Evolutionary conservation across 2,888 invertebrate species (phyloP).

Genomic region (Micoletzkya japonica): DNA sequence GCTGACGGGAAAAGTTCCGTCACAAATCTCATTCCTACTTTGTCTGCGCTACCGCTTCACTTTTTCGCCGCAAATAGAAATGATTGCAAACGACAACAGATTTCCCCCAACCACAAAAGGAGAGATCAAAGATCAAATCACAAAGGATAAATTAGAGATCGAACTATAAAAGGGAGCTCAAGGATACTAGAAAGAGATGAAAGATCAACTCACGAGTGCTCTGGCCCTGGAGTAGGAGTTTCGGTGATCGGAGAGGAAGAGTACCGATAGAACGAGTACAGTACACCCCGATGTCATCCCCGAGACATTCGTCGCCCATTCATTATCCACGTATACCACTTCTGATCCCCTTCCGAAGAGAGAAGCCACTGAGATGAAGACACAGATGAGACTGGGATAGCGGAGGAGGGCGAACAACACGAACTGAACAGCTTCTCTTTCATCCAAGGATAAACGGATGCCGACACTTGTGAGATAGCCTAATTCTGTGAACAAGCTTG

Average conservation of each 20-base stretch:
- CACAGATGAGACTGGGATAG: slow-evolving; percentile 23
- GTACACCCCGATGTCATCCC: neutral
- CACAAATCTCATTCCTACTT: no score
- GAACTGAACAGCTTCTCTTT: no score
- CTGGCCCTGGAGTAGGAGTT: slow-evolving; percentile 7
- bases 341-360: slow-evolving; percentile 21
- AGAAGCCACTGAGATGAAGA: slow-evolving; percentile 9
- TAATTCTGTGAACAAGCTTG: neutral
- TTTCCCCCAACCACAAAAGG: no score
- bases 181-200: neutral
- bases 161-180: no score
- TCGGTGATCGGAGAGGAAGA: slow-evolving; percentile 18
- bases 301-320: neutral
- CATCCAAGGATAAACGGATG: no score
- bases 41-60: no score
- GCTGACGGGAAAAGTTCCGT: no score
- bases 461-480: neutral
- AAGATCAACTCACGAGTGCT: neutral
- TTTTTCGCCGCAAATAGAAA: no score
- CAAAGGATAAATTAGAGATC: no score
- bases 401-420: slow-evolving; percentile 21
- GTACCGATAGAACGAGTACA: slow-evolving; percentile 11
- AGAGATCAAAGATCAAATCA: no score
- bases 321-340: neutral
- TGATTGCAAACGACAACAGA: no score